Evolutionary conservation across 1,140 invertebrate species (phyloP).

Genomic region (Limonius californicus): DNA sequence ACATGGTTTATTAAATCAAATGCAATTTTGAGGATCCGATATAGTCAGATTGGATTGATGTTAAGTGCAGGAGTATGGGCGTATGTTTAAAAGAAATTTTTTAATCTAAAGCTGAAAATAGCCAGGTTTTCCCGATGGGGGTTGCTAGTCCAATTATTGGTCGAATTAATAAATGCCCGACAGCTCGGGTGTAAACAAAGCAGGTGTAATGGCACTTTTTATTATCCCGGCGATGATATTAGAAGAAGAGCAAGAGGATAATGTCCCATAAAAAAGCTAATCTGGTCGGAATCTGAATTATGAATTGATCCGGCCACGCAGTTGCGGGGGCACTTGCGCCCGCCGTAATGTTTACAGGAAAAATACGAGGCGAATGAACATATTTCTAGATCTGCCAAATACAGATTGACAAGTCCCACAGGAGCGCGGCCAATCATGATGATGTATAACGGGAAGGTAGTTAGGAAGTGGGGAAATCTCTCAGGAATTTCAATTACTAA

Average conservation of each 20-base stretch:
- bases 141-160: too few relatives aligned
- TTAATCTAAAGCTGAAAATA: too few relatives aligned
- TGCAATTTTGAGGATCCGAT: too few relatives aligned
- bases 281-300: neutral
- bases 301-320: neutral
- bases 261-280: neutral
- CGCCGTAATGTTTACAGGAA: slow-evolving; percentile 16
- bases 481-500: slow-evolving; percentile 4
- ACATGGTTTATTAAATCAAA: too few relatives aligned
- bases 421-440: slow-evolving; percentile 27
- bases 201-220: too few relatives aligned
- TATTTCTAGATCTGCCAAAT: slow-evolving; percentile 26
- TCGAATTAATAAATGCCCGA: too few relatives aligned
- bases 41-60: too few relatives aligned
- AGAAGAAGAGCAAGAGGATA: neutral
- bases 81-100: too few relatives aligned
- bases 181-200: too few relatives aligned
- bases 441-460: slow-evolving; percentile 24
- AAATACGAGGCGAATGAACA: slow-evolving; percentile 4
- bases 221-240: neutral
- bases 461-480: slow-evolving; percentile 5
- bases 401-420: slow-evolving; percentile 26
- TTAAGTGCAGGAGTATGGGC: too few relatives aligned
- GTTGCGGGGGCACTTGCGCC: neutral
- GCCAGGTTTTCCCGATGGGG: too few relatives aligned